Evolutionary conservation across 1,140 invertebrate genomes (phyloP).

Genomic region (Camponotus floridanus): DNA sequence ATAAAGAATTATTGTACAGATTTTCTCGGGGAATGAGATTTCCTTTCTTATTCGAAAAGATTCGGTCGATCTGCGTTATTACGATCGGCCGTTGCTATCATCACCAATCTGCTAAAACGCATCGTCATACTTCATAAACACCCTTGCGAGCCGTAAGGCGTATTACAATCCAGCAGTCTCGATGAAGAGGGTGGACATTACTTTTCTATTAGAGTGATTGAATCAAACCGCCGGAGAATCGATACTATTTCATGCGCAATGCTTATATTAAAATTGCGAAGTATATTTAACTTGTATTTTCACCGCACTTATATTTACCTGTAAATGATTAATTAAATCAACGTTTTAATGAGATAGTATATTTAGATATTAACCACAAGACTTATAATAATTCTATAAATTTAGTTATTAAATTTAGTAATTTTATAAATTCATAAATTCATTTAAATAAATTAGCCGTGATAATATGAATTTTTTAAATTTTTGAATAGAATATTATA

Average conservation of each 20-base stretch:
- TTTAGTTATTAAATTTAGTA: no score
- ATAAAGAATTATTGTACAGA: constrained; percentile 32
- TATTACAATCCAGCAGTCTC: constrained; percentile 61
- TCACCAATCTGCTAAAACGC: constrained; percentile 80
- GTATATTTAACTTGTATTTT: constrained; percentile 33
- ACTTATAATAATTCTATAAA: neutral
- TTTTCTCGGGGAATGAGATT: constrained; percentile 6
- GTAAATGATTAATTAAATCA: constrained; percentile 16
- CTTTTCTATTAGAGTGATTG: constrained; percentile 80
- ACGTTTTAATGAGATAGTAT: neutral
- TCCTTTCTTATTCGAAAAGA: constrained; percentile 31
- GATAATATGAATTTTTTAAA: neutral
- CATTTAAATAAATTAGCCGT: constrained; percentile 6
- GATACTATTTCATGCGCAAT: constrained; percentile 42
- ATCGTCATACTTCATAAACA: constrained; percentile 80
- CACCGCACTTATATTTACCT: neutral
- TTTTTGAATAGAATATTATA: neutral
- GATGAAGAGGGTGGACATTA: constrained; percentile 70
- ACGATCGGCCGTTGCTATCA: constrained; percentile 66
- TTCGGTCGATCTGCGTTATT: constrained; percentile 68
- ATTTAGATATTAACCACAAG: constrained; percentile 9
- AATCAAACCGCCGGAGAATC: constrained; percentile 63
- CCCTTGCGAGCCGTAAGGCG: constrained; percentile 66
- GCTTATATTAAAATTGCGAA: constrained; percentile 12
- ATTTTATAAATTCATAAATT: neutral